Conservation (phyloP, 2,113 vertebrate genomes). For the Peromyscus maniculatus region DNA sequence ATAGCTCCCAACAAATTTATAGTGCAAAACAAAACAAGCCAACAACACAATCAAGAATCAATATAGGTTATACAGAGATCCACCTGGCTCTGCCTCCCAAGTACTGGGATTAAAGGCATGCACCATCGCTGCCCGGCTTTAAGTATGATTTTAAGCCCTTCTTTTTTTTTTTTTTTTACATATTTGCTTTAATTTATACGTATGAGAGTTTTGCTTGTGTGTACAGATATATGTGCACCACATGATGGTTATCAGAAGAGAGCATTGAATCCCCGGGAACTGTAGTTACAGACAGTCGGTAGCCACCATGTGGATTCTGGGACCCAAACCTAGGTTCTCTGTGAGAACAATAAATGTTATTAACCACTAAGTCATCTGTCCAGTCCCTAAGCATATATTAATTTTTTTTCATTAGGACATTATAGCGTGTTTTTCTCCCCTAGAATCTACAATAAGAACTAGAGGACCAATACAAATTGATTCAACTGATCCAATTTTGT, state of each 20-base stretch:
- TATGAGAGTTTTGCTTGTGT: not conserved
- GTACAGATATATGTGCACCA: not conserved
- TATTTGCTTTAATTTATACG: not conserved
- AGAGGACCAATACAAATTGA: not conserved
- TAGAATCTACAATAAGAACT: not conserved
- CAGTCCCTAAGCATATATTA: not conserved
- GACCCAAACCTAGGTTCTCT: not conserved
- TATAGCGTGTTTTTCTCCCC: not conserved
- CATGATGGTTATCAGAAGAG: not conserved
- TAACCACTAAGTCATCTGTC: not conserved
- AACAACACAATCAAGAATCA: not conserved
- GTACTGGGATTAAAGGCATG: too few species aligned
- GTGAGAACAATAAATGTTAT: too few species aligned
- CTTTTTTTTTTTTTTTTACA: not conserved
- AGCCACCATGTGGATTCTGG: not conserved
- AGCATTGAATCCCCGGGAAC: not conserved
- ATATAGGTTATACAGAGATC: not conserved
- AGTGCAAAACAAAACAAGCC: not conserved
- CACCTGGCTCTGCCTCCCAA: too few species aligned
- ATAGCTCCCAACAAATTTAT: not conserved
- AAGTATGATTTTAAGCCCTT: not conserved
- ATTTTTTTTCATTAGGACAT: slow-evolving; percentile 9
- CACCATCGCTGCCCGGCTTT: not conserved
- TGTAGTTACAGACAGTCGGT: not conserved
- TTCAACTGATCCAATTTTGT: slow-evolving; percentile 14